Conservation (phyloP, 2,888 invertebrate genomes). For the Drosophila melanosoma region DNA sequence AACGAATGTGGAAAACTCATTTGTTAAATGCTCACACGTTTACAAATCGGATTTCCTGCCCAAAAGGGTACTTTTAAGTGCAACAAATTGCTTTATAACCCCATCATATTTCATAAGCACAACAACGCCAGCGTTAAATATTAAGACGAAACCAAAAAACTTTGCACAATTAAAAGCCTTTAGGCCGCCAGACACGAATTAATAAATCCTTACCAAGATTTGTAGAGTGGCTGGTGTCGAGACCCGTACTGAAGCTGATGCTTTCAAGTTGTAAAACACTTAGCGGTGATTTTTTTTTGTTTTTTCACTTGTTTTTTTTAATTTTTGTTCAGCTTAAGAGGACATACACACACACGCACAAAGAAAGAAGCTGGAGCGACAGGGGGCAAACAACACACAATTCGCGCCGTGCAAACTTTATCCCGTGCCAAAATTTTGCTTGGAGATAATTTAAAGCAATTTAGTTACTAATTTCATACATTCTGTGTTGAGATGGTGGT, state of each 20-base stretch:
- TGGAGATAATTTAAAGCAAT: conserved; percentile 78
- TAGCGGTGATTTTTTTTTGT: conserved; percentile 69
- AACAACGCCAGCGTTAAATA: conserved; percentile 16
- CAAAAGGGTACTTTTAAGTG: neutral
- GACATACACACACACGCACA: conserved; percentile 19
- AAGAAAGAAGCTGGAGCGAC: conserved; percentile 12
- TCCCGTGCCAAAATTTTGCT: conserved; percentile 63
- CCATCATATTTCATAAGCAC: conserved; percentile 8
- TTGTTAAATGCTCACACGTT: conserved; percentile 24
- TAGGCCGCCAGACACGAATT: conserved; percentile 13
- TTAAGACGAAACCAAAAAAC: conserved; percentile 18
- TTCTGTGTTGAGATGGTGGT: conserved; percentile 37
- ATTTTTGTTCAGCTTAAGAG: conserved; percentile 13
- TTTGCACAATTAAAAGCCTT: conserved; percentile 50
- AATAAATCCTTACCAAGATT: conserved; percentile 71
- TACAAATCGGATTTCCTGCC: neutral
- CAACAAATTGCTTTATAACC: conserved; percentile 12
- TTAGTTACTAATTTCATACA: conserved; percentile 77
- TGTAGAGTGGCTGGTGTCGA: conserved; percentile 22
- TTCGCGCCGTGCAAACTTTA: conserved; percentile 51
- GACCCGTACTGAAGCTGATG: conserved; percentile 62
- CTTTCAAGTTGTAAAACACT: conserved; percentile 79
- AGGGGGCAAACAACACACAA: conserved; percentile 34
- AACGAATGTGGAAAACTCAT: conserved; percentile 8
- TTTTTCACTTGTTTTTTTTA: conserved; percentile 12